phyloP scores from a whole-genome alignment of 2,113 vertebrate genomes.

The Eolophus roseicapilla region DNA sequence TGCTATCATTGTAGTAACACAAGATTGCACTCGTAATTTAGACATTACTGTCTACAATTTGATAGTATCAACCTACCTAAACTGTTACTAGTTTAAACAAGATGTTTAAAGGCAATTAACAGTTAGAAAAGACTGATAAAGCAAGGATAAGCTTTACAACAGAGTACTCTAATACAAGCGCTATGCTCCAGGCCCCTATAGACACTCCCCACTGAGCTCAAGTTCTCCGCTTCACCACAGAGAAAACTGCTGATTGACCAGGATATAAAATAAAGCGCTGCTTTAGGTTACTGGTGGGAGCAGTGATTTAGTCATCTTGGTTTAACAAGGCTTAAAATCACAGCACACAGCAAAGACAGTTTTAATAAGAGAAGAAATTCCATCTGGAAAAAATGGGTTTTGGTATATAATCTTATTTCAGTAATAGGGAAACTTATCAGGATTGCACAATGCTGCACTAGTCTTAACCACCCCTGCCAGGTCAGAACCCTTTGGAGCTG shows the following conservation, averaged over 20 bases:
- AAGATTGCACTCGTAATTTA: neutral
- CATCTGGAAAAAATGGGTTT: neutral
- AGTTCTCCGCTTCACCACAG: neutral
- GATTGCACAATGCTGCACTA: neutral
- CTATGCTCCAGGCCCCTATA: neutral
- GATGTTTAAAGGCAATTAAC: neutral
- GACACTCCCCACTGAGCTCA: neutral
- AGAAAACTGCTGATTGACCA: neutral
- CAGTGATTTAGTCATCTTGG: neutral
- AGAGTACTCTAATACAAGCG: neutral
- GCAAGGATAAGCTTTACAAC: neutral
- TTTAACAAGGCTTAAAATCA: slow-evolving; percentile 5
- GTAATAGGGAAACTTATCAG: neutral
- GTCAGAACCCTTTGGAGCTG: neutral
- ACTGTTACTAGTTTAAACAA: neutral
- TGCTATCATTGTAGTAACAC: neutral
- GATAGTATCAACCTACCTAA: neutral
- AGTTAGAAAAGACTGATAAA: neutral
- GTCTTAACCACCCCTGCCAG: neutral
- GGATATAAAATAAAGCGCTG: neutral
- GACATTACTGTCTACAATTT: neutral
- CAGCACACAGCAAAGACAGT: neutral
- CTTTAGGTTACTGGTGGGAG: neutral
- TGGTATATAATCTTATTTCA: neutral
- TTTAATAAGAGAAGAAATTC: neutral